Base-by-base conservation (phyloP, 2,797 vertebrate species). In the Microhierax caerulescens region DNA sequence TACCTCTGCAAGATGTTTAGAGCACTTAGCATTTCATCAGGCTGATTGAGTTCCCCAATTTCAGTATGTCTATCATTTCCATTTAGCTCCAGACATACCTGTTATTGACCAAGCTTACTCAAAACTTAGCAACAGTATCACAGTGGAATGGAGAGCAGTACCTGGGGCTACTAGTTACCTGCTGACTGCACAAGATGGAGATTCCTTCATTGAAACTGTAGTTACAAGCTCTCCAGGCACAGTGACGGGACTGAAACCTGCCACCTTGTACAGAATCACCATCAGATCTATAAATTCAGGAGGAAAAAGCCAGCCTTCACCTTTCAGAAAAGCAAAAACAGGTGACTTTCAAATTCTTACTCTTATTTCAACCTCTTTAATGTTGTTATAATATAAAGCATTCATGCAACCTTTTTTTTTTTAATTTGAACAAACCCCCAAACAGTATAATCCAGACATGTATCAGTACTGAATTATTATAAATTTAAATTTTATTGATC, bases 261-360 rank as follows among this genome's bases (percentile, higher is more conserved):
- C 99, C 85, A 99, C 99, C 1, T 91, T 98, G 80, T 99, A 99
- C 96, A 97, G 91, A 45, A 98, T 99, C 97, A 98, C 98, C 39
- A 73, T 99, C 97, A 98, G 98, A 95, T 98, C 99, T 34, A 90
- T 97, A 92, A 98, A 99, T 81, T 85, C 82, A 6, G 97, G 97
- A 45, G 99, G 99, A 78, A 98, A 94, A 93, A 99, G 99, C 95
- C 99, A 99, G 92, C 98, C 99, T 13, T 99, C 99, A 9, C 19
- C n/a, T 81, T 91, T 98, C 25, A 98, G 98, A 81, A 98, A 98
- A 57, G 98, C 98, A 93, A 99, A 98, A 97, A 99, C 99, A 98
- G 98, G 99, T 99, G 98, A 39, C 57, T 93, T 93, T 15, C 50
- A 82, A 84, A 85, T 75, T 75, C 22, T 65, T 61, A 15, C 30